phyloP scores from a whole-genome alignment of 2,797 vertebrate genomes.

The Melanotaenia pygmaea region DNA sequence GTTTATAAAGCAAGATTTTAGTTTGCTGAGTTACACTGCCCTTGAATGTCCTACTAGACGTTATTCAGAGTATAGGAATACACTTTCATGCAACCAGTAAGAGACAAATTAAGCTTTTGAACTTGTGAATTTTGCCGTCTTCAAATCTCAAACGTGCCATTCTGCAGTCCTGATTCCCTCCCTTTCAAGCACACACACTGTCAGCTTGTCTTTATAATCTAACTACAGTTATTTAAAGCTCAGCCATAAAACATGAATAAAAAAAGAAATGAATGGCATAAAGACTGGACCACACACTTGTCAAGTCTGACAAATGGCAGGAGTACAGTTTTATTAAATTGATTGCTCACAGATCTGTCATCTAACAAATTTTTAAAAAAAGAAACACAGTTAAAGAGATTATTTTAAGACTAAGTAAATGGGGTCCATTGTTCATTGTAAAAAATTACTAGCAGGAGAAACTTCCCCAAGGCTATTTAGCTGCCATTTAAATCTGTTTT shows the following conservation, averaged over 20 bases:
- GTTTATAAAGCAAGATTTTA: no score
- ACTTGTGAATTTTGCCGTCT: slow-evolving; percentile 11
- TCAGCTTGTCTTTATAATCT: slow-evolving; percentile 35
- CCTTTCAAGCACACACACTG: slow-evolving; percentile 15
- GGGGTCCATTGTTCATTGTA: slow-evolving; percentile 1
- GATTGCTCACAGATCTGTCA: slow-evolving; percentile 10
- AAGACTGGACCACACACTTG: slow-evolving; percentile 24
- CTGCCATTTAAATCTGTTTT: slow-evolving; percentile 15
- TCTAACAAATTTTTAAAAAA: background rate
- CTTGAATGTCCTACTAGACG: background rate
- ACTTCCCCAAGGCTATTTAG: slow-evolving; percentile 1
- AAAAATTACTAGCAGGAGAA: background rate
- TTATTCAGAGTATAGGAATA: background rate
- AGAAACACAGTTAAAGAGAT: background rate
- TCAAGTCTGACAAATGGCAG: slow-evolving; percentile 25
- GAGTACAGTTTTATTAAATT: background rate
- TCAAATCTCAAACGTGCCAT: background rate
- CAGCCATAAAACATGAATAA: slow-evolving; percentile 46
- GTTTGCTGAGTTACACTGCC: no score
- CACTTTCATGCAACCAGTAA: background rate
- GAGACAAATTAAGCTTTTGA: background rate
- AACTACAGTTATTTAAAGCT: slow-evolving; percentile 52
- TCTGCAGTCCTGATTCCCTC: background rate
- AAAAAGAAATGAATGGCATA: slow-evolving; percentile 15
- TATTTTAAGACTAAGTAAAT: background rate